These are phyloP conservation scores for Stigmatopora argus DNA, from an alignment of 2,113 vertebrate genomes.

Conservation along the genomic window DNA sequence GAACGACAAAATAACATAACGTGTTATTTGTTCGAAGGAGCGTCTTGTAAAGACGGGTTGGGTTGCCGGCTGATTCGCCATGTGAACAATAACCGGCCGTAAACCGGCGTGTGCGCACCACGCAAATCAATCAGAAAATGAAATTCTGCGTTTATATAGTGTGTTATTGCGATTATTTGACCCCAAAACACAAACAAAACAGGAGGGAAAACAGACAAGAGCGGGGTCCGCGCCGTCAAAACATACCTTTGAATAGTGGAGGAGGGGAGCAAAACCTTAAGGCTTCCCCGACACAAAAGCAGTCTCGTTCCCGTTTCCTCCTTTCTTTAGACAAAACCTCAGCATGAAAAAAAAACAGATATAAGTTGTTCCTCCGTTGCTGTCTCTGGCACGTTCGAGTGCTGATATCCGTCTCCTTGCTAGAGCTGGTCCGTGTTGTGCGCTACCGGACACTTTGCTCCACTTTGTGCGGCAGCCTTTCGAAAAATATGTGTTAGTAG, in stretches of 20 bases:
- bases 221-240: conserved; percentile 2
- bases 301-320: conserved; percentile 56
- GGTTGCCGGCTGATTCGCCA: conserved; percentile 52
- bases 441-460: conserved; percentile 68
- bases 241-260: conserved; percentile 54
- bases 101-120: conserved; percentile 27
- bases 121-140: neutral
- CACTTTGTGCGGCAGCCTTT: conserved; percentile 66
- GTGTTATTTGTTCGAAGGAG: conserved; percentile 22
- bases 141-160: too few relatives aligned
- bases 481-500: conserved; percentile 80
- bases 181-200: neutral
- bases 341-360: neutral
- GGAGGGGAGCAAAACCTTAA: conserved; percentile 17
- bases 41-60: conserved; percentile 49
- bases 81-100: conserved; percentile 66
- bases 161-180: too few relatives aligned
- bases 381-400: conserved; percentile 14
- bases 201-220: neutral
- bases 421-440: conserved; percentile 55
- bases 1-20: neutral
- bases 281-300: conserved; percentile 68
- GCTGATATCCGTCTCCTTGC: conserved; percentile 42
- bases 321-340: conserved; percentile 33
- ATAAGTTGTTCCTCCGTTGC: conserved; percentile 10